Conservation (phyloP, 2,888 invertebrate species). For the Acleris sparsana region DNA sequence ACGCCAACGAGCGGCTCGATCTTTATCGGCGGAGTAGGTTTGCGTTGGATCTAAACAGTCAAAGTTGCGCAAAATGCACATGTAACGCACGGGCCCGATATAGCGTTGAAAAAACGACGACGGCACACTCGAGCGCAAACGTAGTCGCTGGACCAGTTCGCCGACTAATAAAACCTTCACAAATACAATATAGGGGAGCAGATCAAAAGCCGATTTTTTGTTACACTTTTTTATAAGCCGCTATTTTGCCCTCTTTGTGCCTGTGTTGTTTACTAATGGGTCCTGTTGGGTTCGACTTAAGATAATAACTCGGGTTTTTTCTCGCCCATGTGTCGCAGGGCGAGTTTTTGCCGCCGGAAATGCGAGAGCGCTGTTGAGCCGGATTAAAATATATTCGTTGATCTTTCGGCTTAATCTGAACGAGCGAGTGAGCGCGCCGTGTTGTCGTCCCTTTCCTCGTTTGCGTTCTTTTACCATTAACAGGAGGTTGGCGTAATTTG, state of each 20-base stretch:
- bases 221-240: constrained; percentile 76
- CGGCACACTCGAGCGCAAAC: constrained; percentile 51
- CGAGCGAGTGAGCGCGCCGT: constrained; percentile 54
- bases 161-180: constrained; percentile 78
- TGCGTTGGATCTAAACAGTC: constrained; percentile 19
- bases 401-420: constrained; percentile 75
- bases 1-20: constrained; percentile 8
- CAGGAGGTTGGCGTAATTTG: constrained; percentile 57
- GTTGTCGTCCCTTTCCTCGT: constrained; percentile 51
- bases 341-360: constrained; percentile 79
- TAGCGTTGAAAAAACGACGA: constrained; percentile 43
- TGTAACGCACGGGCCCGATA: constrained; percentile 29
- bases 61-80: constrained; percentile 25
- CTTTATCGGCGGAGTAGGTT: constrained; percentile 7
- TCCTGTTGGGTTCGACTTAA: constrained; percentile 83
- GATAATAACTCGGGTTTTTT: constrained; percentile 81
- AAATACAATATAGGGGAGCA: constrained; percentile 74
- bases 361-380: constrained; percentile 73
- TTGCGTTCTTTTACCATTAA: constrained; percentile 55
- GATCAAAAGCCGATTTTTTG: constrained; percentile 81
- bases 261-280: constrained; percentile 83
- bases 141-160: constrained; percentile 67
- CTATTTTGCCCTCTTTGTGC: constrained; percentile 81
- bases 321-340: constrained; percentile 75
- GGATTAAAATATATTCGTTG: constrained; percentile 82